Evolutionary conservation across 53 echinoderm and acorn worm species (phyloP).

Genomic region (Glandiceps talaboti): DNA sequence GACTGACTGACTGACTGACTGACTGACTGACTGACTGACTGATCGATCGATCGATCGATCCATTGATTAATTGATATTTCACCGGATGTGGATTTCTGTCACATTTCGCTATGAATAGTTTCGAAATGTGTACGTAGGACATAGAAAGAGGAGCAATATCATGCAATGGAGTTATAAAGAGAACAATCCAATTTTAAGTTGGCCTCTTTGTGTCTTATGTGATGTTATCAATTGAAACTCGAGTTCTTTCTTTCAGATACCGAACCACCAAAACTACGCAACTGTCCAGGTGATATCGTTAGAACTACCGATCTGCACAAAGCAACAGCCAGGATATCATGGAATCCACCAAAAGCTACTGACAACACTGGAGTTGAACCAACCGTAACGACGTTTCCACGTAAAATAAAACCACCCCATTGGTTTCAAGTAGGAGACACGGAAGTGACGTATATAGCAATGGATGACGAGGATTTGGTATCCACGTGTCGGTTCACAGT

Average conservation of each 20-base stretch:
- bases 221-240: no score
- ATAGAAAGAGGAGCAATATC: no score
- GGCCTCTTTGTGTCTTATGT: no score
- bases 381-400: not conserved
- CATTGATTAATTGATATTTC: no score
- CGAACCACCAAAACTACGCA: conserved; percentile 15
- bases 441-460: conserved; percentile 23
- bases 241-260: conserved; percentile 19
- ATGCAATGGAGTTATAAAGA: no score
- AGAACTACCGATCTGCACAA: conserved; percentile 5
- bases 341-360: conserved; percentile 13
- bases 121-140: no score
- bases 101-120: not conserved
- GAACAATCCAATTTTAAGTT: no score
- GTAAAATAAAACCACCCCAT: not conserved
- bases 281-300: conserved; percentile 19
- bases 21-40: no score
- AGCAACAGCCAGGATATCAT: conserved; percentile 8
- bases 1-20: no score
- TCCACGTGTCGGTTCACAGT: conserved; percentile 17
- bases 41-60: no score
- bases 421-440: conserved; percentile 5
- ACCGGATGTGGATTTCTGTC: not conserved
- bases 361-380: conserved; percentile 26
- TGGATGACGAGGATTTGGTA: conserved; percentile 10